Base-by-base conservation (phyloP, 1,140 invertebrate genomes). In the Bombyx mandarina region DNA sequence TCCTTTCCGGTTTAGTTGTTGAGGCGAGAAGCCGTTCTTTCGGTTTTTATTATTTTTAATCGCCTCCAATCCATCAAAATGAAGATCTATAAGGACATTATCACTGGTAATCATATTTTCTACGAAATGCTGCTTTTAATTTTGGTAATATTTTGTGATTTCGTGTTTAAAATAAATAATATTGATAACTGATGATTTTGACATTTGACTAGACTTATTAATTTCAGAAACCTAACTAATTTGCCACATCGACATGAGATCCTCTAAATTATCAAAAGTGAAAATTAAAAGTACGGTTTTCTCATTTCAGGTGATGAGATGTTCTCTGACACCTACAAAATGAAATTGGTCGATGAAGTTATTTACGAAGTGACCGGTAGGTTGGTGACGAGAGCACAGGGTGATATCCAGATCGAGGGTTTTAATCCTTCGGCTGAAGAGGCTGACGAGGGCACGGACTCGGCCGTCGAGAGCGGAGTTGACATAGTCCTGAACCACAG, bases 271-370 rank as follows among this genome's bases (percentile, higher is more conserved):
- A 45, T 26, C 55, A 12, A 52, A 54, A 18, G 57, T 58, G 45
- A 50, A 47, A 54, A n/a, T 60, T 50, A 51, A 53, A 52, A 44
- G 12, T 42, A 53, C 63, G 47, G 50, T 61, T 62, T 58, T 42
- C 63, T 45, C n/a, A 45, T 86, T 86, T 81, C 89, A 96, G 96
- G 96, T 71, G 97, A 99, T 88, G 98, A 99, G 89, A 97, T 99
- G 94, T 98, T 98, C 90, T 97, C 97, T 45, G 98, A 99, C 88
- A 95, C 95, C n/a, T 98, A 97, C 84, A 98, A 95, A 89, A 93
- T 98, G 60, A 97, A 98, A 82, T 86, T 98, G 52, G 90, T 99
- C 9, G 96, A 98, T 80, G 95, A 97, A 82, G 96, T 97, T 42
- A 79, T 99, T 46, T 99, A 98, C 74, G 97, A 99, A 92, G 97